phyloP scores from a whole-genome alignment of 2,113 vertebrate genomes.

The Melospiza melodia region DNA sequence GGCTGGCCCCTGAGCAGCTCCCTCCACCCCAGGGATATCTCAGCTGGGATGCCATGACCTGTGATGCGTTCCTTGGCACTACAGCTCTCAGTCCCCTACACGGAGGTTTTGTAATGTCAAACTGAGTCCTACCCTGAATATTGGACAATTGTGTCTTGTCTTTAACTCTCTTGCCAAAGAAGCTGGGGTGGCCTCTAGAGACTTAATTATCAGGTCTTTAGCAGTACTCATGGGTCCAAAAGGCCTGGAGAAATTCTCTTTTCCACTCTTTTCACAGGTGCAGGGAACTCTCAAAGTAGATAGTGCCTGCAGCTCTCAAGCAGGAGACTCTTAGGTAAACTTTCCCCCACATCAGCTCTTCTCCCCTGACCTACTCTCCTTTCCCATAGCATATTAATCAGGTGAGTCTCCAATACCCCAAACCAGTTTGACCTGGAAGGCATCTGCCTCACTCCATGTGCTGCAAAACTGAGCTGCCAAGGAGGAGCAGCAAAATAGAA shows the following conservation, averaged over 20 bases:
- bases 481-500: background rate
- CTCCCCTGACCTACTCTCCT: background rate
- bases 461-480: background rate
- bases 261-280: background rate
- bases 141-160: background rate
- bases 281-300: background rate
- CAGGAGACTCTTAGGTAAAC: background rate
- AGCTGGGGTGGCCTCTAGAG: background rate
- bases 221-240: background rate
- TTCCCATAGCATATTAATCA: background rate
- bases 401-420: background rate
- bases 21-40: background rate
- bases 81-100: background rate
- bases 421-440: background rate
- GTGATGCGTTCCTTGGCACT: fast-evolving
- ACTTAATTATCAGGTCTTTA: background rate
- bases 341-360: background rate
- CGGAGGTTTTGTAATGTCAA: background rate
- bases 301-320: background rate
- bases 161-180: background rate
- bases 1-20: background rate
- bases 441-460: background rate
- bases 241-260: background rate
- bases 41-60: background rate
- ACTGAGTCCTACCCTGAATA: background rate